phyloP scores from a whole-genome alignment of 2,113 vertebrate genomes.

The Corydoras maculifer region DNA sequence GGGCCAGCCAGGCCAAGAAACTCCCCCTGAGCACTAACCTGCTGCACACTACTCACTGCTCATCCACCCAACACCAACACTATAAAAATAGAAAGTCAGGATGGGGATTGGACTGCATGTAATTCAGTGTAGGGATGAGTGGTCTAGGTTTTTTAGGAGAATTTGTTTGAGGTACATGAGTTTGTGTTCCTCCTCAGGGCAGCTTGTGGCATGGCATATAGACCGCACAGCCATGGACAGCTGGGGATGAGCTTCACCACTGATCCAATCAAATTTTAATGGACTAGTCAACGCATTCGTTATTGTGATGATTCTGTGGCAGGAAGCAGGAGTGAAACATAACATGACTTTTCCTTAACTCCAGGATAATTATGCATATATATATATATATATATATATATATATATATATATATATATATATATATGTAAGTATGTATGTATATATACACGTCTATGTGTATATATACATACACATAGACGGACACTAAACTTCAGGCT shows the following conservation, averaged over 20 bases:
- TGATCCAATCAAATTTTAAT: constrained; percentile 31
- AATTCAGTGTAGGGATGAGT: constrained; percentile 47
- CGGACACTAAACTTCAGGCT: too few species aligned
- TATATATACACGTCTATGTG: too few species aligned
- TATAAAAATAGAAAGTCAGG: constrained; percentile 31
- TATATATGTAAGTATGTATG: too few species aligned
- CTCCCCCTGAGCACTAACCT: constrained; percentile 49
- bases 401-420: too few species aligned
- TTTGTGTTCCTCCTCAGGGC: constrained; percentile 32
- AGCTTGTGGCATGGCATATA: constrained; percentile 37
- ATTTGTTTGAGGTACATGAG: constrained; percentile 17
- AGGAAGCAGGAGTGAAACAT: constrained; percentile 11
- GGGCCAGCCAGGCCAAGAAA: constrained; percentile 58
- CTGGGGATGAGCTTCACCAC: constrained; percentile 31
- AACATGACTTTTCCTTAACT: background rate
- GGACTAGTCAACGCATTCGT: constrained; percentile 15
- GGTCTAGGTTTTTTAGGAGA: constrained; percentile 21
- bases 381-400: too few species aligned
- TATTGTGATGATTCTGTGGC: background rate
- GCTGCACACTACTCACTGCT: constrained; percentile 46
- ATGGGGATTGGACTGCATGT: constrained; percentile 19
- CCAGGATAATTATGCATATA: background rate
- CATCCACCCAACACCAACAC: background rate
- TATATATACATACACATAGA: too few species aligned
- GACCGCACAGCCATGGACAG: constrained; percentile 24